These are phyloP conservation scores for Pelosia muscerda DNA, from an alignment of 2,888 invertebrate genomes.

Conservation along the genomic window DNA sequence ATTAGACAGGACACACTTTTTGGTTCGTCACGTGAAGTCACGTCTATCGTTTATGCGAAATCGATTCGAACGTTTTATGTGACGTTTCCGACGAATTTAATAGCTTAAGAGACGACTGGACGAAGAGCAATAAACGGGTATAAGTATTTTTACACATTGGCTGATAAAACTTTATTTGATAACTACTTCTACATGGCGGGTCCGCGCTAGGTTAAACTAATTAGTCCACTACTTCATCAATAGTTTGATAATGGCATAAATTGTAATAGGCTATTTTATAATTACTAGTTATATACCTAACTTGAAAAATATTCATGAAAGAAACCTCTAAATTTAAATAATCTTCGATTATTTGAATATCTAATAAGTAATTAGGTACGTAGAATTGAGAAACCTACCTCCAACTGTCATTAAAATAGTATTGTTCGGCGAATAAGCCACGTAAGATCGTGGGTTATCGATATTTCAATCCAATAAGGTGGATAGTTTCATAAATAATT, in stretches of 20 bases:
- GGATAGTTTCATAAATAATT: constrained; percentile 85
- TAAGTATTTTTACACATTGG: constrained; percentile 83
- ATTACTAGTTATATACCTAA: too few species aligned
- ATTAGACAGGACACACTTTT: constrained; percentile 73
- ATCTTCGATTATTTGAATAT: constrained; percentile 4
- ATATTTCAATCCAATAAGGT: constrained; percentile 83
- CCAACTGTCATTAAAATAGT: constrained; percentile 54
- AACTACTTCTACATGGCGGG: constrained; percentile 61
- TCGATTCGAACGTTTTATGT: constrained; percentile 84
- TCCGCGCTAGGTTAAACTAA: constrained; percentile 51
- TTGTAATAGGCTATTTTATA: too few species aligned
- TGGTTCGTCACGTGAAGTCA: constrained; percentile 83
- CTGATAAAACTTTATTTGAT: constrained; percentile 77
- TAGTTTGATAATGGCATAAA: constrained; percentile 10
- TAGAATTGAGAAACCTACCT: constrained; percentile 42
- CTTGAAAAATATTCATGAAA: too few species aligned
- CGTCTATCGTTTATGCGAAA: constrained; percentile 85
- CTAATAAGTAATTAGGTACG: neutral
- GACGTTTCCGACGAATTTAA: constrained; percentile 84
- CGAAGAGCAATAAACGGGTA: constrained; percentile 81
- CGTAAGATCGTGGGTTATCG: constrained; percentile 59
- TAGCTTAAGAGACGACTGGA: constrained; percentile 80
- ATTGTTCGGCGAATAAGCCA: constrained; percentile 64
- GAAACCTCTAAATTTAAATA: constrained; percentile 19
- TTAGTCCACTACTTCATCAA: constrained; percentile 50